phyloP scores from a whole-genome alignment of 2,797 vertebrate genomes.

The Lacerta agilis region DNA sequence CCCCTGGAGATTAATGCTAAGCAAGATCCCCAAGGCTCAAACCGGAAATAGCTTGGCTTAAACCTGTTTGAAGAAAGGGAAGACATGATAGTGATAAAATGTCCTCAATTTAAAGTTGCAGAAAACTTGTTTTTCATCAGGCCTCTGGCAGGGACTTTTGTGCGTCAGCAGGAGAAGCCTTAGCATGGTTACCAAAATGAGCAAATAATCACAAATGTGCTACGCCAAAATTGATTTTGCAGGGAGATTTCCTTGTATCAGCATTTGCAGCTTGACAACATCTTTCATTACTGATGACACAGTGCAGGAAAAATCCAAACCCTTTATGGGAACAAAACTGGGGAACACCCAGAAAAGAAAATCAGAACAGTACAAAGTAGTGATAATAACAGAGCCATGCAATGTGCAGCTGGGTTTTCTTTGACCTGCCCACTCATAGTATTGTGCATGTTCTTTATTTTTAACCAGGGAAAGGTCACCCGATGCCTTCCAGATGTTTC shows the following conservation, averaged over 20 bases:
- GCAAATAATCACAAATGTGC: constrained; percentile 21
- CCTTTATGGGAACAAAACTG: background rate
- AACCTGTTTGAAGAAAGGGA: background rate
- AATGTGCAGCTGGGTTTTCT: background rate
- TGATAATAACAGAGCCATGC: background rate
- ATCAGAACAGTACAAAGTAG: background rate
- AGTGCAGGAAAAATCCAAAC: background rate
- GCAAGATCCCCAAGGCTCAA: background rate
- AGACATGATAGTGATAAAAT: background rate
- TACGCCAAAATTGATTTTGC: background rate
- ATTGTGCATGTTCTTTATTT: no score
- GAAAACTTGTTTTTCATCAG: background rate
- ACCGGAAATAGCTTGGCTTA: background rate
- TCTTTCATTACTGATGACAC: background rate
- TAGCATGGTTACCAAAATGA: background rate
- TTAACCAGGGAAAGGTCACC: no score
- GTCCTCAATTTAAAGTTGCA: background rate
- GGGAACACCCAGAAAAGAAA: background rate
- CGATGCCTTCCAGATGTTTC: background rate
- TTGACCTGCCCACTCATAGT: no score
- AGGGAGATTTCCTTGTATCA: constrained; percentile 23
- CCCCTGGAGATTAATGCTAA: background rate
- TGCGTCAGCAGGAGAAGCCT: constrained; percentile 2
- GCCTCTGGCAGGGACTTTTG: background rate
- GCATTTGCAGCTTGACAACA: background rate